Evolutionary conservation across 2,113 vertebrate species (phyloP), one percentile per base, ranked within the genome.

Genomic region (Rhineura floridana): DNA sequence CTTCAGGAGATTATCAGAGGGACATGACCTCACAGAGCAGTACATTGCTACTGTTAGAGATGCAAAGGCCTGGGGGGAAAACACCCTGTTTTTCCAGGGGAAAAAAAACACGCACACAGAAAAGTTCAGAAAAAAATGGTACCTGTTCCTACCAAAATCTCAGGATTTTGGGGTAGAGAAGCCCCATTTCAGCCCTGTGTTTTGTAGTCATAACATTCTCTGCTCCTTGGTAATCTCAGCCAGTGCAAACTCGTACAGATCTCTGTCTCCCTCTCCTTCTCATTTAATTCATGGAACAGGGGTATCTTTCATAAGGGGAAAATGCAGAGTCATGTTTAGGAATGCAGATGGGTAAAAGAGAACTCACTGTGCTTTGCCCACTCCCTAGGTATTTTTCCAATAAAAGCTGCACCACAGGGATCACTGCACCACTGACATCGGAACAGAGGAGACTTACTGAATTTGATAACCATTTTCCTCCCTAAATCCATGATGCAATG

Each of bases 251-350:
- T 81, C 55, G 82, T 88, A 2, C 50, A 10, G 62, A 65, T 77
- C 44, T 21, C 55, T 59, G 15, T 59, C 55, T 59, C 17, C 19
- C 55, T 86, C 44, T 86, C 69, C 59, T 84, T 90, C 87, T 87
- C 85, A 67, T 78, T 72, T 65, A 75, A 0, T 0, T 94, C 88
- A 90, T 69, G 89, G 94, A 65, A 97, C 96, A 97, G 88, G 86
- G 87, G 79, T 67, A 52, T 87, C 93, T 97, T 97, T 97, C 96
- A 97, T 72, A 78, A 87, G 80, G 25, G 62, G 88, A 91, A 93
- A 93, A 0, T 82, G 95, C 95, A 94, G 95, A 96, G 95, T 96
- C 95, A 95, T 78, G 80, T 95, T 89, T 91, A 90, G 91, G 93
- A 94, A 90, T 67, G 83, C 90, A 89, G 42, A 93, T 90, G 94